Evolutionary conservation across 2,888 invertebrate species (phyloP).

Genomic region (Amphipyra tragopoginis): DNA sequence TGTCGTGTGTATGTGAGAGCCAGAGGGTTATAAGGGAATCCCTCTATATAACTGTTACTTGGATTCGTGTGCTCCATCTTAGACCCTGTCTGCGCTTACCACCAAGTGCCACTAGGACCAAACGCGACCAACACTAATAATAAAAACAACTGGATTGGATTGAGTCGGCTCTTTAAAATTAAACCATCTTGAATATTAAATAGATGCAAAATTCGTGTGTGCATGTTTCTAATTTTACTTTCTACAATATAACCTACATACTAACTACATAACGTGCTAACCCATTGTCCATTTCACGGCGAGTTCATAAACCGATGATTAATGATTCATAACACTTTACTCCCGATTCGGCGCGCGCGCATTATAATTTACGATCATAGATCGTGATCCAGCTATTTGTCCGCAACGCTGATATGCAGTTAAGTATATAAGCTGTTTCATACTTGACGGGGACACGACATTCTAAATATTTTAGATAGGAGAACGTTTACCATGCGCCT

Average conservation of each 20-base stretch:
- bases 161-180: too few species aligned
- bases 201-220: neutral
- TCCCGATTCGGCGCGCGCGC: slow-evolving; percentile 55
- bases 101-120: too few species aligned
- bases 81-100: too few species aligned
- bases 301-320: slow-evolving; percentile 55
- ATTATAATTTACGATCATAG: slow-evolving; percentile 57
- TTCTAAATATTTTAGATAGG: slow-evolving; percentile 49
- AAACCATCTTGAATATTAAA: neutral
- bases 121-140: too few species aligned
- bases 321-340: slow-evolving; percentile 62
- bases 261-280: slow-evolving; percentile 18
- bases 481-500: slow-evolving; percentile 5
- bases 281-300: slow-evolving; percentile 51
- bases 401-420: slow-evolving; percentile 60
- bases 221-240: slow-evolving; percentile 22
- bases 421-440: slow-evolving; percentile 60
- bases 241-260: slow-evolving; percentile 35
- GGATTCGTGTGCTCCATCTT: too few species aligned
- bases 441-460: slow-evolving; percentile 48
- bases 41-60: too few species aligned
- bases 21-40: too few species aligned
- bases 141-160: too few species aligned
- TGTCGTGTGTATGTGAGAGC: too few species aligned
- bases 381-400: slow-evolving; percentile 75